A percentile compares a stretch with the other conserved stretches of the same genome.
Conservation (phyloP, 2,888 invertebrate genomes). For the Caenorhabditis virilis region DNA sequence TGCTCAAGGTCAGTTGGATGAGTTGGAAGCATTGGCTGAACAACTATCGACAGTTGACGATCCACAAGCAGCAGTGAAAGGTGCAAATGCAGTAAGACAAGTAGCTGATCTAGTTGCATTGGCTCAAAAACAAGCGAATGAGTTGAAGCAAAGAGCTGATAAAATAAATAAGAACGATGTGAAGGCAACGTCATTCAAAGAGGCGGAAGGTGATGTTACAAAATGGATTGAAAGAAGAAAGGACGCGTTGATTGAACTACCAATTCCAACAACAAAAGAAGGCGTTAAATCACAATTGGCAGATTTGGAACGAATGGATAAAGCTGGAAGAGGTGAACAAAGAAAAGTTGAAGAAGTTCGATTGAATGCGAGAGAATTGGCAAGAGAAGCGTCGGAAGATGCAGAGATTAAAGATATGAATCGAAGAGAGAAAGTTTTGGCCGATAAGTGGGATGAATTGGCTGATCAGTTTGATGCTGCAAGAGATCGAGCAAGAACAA, state of each 20-base stretch:
- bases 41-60: constrained; percentile 13
- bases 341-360: constrained; percentile 39
- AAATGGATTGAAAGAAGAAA: constrained; percentile 50
- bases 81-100: constrained; percentile 19
- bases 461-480: constrained; percentile 41
- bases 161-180: constrained; percentile 46
- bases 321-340: constrained; percentile 37
- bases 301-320: constrained; percentile 41
- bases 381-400: constrained; percentile 31
- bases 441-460: constrained; percentile 46
- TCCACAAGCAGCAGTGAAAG: constrained; percentile 8
- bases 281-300: constrained; percentile 23
- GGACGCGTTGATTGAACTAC: constrained; percentile 11
- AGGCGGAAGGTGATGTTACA: constrained; percentile 46
- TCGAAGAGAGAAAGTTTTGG: constrained; percentile 36
- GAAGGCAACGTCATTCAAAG: constrained; percentile 46
- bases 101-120: constrained; percentile 21
- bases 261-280: constrained; percentile 29
- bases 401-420: constrained; percentile 30
- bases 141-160: constrained; percentile 29
- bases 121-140: constrained; percentile 25
- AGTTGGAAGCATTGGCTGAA: constrained; percentile 26
- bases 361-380: constrained; percentile 34
- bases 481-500: constrained; percentile 76
- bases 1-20: constrained; percentile 27